Conservation (phyloP, 2,797 vertebrate species). For the Borostomias antarcticus region DNA sequence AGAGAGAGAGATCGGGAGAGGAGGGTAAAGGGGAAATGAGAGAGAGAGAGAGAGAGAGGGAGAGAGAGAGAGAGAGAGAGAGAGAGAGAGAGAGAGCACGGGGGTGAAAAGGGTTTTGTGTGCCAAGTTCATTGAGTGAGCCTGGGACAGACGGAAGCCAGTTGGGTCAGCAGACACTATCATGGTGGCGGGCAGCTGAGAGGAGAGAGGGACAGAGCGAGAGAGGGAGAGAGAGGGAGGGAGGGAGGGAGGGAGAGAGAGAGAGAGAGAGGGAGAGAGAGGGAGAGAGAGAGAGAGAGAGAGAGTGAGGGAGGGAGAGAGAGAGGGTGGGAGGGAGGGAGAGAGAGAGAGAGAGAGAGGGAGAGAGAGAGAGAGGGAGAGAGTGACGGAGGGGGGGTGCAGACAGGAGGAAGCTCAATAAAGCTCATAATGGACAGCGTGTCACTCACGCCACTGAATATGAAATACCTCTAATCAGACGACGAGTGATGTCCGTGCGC, state of each 20-base stretch:
- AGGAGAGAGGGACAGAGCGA: background rate
- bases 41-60: slow-evolving; percentile 40
- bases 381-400: background rate
- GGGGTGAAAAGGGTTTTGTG: slow-evolving; percentile 49
- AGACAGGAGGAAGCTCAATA: background rate
- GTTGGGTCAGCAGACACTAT: slow-evolving; percentile 36
- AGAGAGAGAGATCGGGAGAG: slow-evolving; percentile 41
- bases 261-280: slow-evolving; percentile 3
- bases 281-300: slow-evolving; percentile 15
- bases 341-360: background rate
- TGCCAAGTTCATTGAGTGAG: slow-evolving; percentile 69
- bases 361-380: background rate
- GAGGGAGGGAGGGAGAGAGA: slow-evolving; percentile 1
- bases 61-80: slow-evolving; percentile 13
- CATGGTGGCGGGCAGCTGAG: slow-evolving; percentile 17
- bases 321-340: slow-evolving; percentile 9
- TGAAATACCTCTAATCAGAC: slow-evolving; percentile 8
- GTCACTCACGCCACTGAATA: slow-evolving; percentile 12
- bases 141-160: slow-evolving; percentile 51
- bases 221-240: background rate
- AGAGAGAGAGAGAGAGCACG: slow-evolving; percentile 22
- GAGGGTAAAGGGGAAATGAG: slow-evolving; percentile 14
- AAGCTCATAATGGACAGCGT: background rate
- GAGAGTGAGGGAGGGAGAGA: slow-evolving; percentile 2
- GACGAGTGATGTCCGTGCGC: background rate